phyloP scores from a whole-genome alignment of 2,888 invertebrate species.

The Steromphala cineraria region DNA sequence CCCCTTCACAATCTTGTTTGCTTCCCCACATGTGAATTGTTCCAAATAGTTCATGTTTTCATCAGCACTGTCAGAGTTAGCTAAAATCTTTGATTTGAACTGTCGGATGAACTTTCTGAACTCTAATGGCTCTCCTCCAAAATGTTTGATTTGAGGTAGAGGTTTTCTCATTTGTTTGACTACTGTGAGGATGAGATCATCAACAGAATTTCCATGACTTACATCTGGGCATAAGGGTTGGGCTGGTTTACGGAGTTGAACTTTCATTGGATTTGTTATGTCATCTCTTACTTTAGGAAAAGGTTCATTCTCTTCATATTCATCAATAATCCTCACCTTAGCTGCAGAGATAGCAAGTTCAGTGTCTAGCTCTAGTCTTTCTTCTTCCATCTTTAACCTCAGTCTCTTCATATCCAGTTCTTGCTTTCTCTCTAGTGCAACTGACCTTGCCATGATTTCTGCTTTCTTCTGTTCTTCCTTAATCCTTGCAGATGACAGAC shows the following conservation, averaged over 20 bases:
- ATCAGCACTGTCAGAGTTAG: conserved; percentile 3
- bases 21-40: conserved; percentile 21
- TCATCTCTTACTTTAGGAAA: too few relatives aligned
- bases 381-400: background rate
- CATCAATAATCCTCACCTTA: background rate
- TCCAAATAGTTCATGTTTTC: conserved; percentile 22
- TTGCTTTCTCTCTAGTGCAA: background rate
- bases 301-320: too few relatives aligned
- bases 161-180: conserved; percentile 27
- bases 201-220: too few relatives aligned
- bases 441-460: background rate
- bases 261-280: too few relatives aligned
- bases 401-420: background rate
- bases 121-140: conserved; percentile 33
- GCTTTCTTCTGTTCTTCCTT: background rate
- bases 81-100: conserved; percentile 19
- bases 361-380: background rate
- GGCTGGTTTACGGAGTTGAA: too few relatives aligned
- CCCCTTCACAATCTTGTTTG: background rate
- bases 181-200: background rate
- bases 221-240: too few relatives aligned
- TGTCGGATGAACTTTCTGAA: conserved; percentile 26
- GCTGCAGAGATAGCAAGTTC: background rate
- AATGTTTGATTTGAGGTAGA: conserved; percentile 30
- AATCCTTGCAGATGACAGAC: background rate